phyloP scores from a whole-genome alignment of 2,888 invertebrate species.

The Macrophya annulata region DNA sequence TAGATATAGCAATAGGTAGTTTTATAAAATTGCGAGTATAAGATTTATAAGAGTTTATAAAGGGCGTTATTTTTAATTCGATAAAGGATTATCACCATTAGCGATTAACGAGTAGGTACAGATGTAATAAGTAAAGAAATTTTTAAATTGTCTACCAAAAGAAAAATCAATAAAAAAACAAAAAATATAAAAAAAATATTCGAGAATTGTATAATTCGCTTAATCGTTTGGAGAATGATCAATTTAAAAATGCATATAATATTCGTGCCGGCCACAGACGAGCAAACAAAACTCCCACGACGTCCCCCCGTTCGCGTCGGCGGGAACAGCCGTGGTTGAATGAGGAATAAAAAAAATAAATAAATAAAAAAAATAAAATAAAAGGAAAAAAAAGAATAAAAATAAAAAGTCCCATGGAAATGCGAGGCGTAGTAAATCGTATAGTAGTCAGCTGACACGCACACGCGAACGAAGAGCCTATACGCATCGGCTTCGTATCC shows the following conservation, averaged over 20 bases:
- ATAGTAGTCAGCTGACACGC: conserved; percentile 55
- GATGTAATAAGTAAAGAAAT: neutral
- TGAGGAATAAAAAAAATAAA: conserved; percentile 12
- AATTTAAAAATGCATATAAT: neutral
- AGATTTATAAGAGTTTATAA: conserved; percentile 9
- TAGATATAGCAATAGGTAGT: neutral
- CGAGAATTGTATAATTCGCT: neutral
- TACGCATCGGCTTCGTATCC: conserved; percentile 25
- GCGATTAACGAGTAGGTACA: no score
- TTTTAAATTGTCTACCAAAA: neutral
- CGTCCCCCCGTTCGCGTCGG: neutral
- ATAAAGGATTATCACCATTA: no score
- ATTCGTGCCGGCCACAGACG: neutral
- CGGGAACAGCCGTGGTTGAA: conserved; percentile 19
- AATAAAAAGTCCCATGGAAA: conserved; percentile 34
- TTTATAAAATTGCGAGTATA: neutral
- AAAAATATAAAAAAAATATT: neutral
- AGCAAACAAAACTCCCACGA: conserved; percentile 25
- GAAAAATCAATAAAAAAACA: neutral
- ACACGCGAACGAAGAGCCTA: conserved; percentile 42
- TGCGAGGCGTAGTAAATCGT: conserved; percentile 55
- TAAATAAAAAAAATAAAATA: neutral
- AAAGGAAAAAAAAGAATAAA: neutral
- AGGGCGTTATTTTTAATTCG: neutral
- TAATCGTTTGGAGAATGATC: neutral